Evolutionary conservation across 2,797 vertebrate genomes (phyloP), one percentile per base, ranked within the genome.

Genomic region (Mionectes olivaceus): DNA sequence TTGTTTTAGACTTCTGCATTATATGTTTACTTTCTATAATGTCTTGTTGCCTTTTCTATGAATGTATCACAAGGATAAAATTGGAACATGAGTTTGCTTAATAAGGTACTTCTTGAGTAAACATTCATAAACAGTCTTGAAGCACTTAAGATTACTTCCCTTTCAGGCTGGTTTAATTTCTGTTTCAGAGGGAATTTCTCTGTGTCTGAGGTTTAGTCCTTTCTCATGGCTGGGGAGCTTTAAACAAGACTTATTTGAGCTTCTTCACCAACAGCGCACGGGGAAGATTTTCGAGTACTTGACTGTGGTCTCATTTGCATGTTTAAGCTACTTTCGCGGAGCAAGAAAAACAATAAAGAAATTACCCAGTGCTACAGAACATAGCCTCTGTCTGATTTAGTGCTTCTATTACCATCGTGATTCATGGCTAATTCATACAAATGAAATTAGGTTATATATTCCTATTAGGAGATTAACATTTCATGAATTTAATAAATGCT

Each of bases 401-500:
- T 61, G 41, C 65, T 85, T 93, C 87, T 81, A 59, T 65, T 96
- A 90, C 84, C 6, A 11, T 61, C 78, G 59, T 96, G 93, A 96
- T 95, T 96, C 83, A 95, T 86, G 76, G 77, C 37, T 89, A 96
- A 75, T 93, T 76, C 70, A 89, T 89, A 67, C 74, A 82, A 96
- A 94, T 56, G 46, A 90, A 89, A 90, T 94, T 65, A 55, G 60
- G 53, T 94, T 97, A 93, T 94, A 84, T 91, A 68, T 91, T 95
- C 50, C 59, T 91, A 77, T 96, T 96, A 95, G 81, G 70, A 84
- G 69, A 94, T 94, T 94, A 96, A 88, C 73, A 87, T 97, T 95
- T 96, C 67, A 91, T 95, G 64, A 84, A 88, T 93, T 95, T 96
- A 95, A 94, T 94, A 94, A 89, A 92, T 90, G 76, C 56, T 89